These are phyloP conservation scores for Hypsibius dujardini DNA, from an alignment of 1,140 invertebrate genomes.

Conservation along the genomic window DNA sequence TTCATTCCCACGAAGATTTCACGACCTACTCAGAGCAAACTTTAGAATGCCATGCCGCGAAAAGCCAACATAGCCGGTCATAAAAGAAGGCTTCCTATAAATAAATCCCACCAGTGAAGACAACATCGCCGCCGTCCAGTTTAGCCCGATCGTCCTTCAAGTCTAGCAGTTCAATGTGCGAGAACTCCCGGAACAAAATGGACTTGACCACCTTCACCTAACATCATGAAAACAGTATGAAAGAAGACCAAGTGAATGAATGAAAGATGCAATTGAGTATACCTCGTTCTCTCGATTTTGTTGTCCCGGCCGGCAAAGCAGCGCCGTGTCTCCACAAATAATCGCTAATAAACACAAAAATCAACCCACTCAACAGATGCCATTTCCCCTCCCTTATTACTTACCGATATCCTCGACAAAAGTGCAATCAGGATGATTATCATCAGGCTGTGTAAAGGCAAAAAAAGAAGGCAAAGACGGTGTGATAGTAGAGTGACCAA, in stretches of 20 bases:
- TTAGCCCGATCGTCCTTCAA: constrained; percentile 61
- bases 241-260: too few relatives aligned
- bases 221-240: too few relatives aligned
- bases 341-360: too few relatives aligned
- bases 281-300: constrained; percentile 22
- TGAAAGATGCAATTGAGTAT: too few relatives aligned
- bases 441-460: too few relatives aligned
- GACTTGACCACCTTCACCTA: constrained; percentile 39
- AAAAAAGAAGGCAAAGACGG: too few relatives aligned
- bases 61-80: neutral
- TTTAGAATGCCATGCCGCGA: neutral
- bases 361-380: too few relatives aligned
- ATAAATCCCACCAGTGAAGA: constrained; percentile 61
- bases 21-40: constrained; percentile 44
- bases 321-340: constrained; percentile 70
- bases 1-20: constrained; percentile 91
- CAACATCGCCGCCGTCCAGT: constrained; percentile 72
- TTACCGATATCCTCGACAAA: too few relatives aligned
- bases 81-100: constrained; percentile 11
- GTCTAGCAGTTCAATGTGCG: constrained; percentile 68
- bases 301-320: constrained; percentile 60
- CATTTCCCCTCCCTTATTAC: too few relatives aligned
- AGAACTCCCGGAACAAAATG: constrained; percentile 42
- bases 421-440: too few relatives aligned
- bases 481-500: too few relatives aligned